phyloP scores from a whole-genome alignment of 2,797 vertebrate species.

The Microhierax caerulescens region DNA sequence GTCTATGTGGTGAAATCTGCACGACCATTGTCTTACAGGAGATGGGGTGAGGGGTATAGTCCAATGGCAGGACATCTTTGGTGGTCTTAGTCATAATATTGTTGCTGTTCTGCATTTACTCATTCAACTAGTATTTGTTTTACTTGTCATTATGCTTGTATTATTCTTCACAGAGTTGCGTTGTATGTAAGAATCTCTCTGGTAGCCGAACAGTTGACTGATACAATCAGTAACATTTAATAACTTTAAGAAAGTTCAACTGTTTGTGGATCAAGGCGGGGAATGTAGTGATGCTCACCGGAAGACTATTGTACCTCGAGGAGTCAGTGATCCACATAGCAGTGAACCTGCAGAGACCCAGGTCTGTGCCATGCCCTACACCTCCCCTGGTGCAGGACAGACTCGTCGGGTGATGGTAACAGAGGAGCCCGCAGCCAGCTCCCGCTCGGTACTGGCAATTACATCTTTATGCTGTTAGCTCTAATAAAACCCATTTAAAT shows the following conservation, averaged over 20 bases:
- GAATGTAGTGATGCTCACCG: background rate
- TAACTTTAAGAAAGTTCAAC: background rate
- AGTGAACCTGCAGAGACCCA: background rate
- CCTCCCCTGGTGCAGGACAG: background rate
- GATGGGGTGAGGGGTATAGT: background rate
- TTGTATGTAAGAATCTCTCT: background rate
- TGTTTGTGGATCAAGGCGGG: background rate
- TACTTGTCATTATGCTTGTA: background rate
- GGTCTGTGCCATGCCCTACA: too few relatives aligned
- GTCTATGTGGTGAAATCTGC: background rate
- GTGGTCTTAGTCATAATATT: background rate
- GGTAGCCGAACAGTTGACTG: background rate
- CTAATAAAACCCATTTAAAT: background rate
- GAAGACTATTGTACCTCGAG: background rate
- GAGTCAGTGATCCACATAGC: background rate
- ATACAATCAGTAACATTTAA: background rate
- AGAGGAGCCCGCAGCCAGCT: background rate
- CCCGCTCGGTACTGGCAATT: rapidly evolving
- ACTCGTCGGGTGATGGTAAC: rapidly evolving
- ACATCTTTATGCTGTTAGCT: background rate
- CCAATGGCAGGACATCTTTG: background rate
- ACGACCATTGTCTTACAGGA: rapidly evolving
- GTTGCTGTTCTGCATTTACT: background rate
- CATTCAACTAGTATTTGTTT: background rate
- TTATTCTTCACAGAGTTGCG: background rate